Evolutionary conservation across 2,888 invertebrate genomes (phyloP).

Genomic region (Acanthoscelides obtectus): DNA sequence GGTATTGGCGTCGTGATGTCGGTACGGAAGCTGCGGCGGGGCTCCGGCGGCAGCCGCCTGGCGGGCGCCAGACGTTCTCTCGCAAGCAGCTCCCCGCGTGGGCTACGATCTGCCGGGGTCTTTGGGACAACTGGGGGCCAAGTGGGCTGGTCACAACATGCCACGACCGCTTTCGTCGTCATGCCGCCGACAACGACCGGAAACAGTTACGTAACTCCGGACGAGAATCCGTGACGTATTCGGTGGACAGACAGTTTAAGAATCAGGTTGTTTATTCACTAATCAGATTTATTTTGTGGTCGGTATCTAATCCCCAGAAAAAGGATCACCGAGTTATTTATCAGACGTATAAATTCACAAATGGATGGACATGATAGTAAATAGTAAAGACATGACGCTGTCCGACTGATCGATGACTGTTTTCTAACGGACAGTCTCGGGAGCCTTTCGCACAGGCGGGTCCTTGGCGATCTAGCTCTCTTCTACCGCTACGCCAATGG

Average conservation of each 20-base stretch:
- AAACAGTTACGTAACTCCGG: not conserved
- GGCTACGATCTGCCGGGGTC: not conserved
- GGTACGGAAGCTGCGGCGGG: not conserved
- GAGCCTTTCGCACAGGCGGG: no score
- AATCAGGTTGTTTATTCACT: not conserved
- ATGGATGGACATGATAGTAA: no score
- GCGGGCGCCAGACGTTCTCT: constrained; percentile 32
- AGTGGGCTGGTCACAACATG: not conserved
- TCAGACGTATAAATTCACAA: no score
- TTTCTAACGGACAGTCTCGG: no score
- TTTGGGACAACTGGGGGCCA: not conserved
- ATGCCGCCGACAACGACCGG: not conserved
- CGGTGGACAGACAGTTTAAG: not conserved
- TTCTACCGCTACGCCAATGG: no score
- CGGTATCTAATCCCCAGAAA: not conserved
- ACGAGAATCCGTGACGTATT: not conserved
- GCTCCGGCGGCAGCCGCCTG: constrained; percentile 25
- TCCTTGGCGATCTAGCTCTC: no score
- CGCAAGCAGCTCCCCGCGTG: constrained; percentile 25
- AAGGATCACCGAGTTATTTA: no score
- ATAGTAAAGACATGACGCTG: no score
- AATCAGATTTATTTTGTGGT: not conserved
- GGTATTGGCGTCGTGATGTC: not conserved
- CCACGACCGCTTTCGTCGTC: not conserved
- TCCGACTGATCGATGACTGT: no score